Conservation (phyloP, 2,113 vertebrate genomes). For the Bufo gargarizans region DNA sequence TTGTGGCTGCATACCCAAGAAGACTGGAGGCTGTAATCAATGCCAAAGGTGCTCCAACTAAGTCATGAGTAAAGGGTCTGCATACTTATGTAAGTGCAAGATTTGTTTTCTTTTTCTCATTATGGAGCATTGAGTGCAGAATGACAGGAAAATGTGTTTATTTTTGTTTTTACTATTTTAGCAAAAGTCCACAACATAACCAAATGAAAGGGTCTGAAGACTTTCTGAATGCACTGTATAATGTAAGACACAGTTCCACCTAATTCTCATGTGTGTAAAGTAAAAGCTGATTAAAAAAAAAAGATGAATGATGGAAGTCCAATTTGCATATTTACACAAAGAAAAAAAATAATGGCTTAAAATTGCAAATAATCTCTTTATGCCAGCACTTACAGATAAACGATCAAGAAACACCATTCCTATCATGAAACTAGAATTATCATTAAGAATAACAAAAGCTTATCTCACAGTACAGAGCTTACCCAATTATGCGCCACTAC, state of each 20-base stretch:
- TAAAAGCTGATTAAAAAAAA: conserved; percentile 11
- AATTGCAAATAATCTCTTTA: background rate
- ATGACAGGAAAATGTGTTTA: no score
- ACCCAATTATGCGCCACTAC: conserved; percentile 21
- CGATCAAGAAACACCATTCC: background rate
- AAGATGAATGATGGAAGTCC: background rate
- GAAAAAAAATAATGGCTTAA: background rate
- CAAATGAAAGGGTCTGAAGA: no score
- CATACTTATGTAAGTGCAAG: no score
- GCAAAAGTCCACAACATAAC: no score
- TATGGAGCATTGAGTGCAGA: no score
- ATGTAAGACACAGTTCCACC: background rate
- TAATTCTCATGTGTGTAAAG: background rate
- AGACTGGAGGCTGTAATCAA: no score
- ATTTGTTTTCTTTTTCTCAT: no score
- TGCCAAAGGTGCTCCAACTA: no score
- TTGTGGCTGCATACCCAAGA: no score
- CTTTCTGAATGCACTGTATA: no score
- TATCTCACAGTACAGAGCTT: conserved; percentile 29
- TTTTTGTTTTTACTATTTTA: no score
- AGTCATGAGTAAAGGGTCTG: no score
- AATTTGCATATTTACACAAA: background rate
- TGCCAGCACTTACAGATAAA: background rate
- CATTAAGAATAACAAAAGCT: conserved; percentile 36
- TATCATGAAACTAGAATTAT: conserved; percentile 40